A percentile compares a stretch with the other conserved stretches of the same genome.
phyloP scores from a whole-genome alignment of 2,113 vertebrate genomes.

The Psammodynastes pulverulentus region DNA sequence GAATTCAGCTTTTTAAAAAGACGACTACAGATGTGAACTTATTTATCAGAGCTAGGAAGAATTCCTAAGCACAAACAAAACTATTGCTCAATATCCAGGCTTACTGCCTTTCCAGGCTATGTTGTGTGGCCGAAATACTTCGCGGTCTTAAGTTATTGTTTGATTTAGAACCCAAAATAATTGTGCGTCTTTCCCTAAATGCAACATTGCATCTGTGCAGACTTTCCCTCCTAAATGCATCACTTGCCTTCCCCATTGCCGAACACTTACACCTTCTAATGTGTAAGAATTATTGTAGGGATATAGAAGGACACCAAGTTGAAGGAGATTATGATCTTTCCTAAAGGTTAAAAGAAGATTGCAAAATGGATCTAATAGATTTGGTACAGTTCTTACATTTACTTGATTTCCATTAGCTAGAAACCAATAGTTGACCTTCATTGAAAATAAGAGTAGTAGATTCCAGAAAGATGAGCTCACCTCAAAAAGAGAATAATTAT shows the following conservation, averaged over 20 bases:
- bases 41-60: slow-evolving; percentile 15
- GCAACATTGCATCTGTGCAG: too few relatives aligned
- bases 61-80: not conserved
- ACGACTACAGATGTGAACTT: not conserved
- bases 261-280: not conserved
- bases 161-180: not conserved
- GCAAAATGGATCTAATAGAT: not conserved
- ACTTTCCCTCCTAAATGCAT: too few relatives aligned
- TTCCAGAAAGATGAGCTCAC: not conserved
- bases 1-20: slow-evolving; percentile 10
- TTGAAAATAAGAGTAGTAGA: not conserved
- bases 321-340: not conserved
- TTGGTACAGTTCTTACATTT: not conserved
- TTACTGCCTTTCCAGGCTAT: not conserved
- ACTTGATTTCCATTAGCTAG: not conserved
- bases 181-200: not conserved
- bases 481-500: not conserved
- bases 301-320: not conserved
- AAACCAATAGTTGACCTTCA: not conserved
- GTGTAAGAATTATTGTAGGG: not conserved
- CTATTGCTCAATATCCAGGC: not conserved
- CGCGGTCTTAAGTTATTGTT: not conserved
- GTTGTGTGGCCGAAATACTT: not conserved
- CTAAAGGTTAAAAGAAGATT: not conserved
- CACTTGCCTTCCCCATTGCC: not conserved